These are phyloP conservation scores for Rhincodon typus DNA, from an alignment of 2,797 vertebrate genomes.

Conservation along the genomic window DNA sequence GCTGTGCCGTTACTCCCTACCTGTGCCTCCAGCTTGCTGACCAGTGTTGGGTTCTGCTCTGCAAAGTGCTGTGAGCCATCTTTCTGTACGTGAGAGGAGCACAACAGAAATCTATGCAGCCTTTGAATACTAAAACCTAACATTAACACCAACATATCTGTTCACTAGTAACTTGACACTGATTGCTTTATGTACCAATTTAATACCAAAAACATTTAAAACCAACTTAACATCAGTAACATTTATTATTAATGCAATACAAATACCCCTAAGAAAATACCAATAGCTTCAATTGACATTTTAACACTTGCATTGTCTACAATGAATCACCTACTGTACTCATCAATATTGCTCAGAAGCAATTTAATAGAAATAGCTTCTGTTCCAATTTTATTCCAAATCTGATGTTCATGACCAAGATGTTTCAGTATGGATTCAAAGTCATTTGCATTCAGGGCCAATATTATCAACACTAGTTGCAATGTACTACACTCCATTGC, in stretches of 20 bases:
- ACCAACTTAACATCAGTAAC: slow-evolving; percentile 28
- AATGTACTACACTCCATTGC: neutral
- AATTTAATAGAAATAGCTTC: neutral
- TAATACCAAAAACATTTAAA: neutral
- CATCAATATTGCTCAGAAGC: neutral
- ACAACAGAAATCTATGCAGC: slow-evolving; percentile 12
- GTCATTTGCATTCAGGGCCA: neutral
- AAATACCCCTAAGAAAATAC: neutral
- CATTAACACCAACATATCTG: neutral
- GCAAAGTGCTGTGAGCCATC: slow-evolving; percentile 19
- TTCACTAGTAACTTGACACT: neutral
- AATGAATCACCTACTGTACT: slow-evolving; percentile 4
- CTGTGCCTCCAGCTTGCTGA: neutral
- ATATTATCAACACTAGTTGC: neutral
- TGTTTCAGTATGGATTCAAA: neutral
- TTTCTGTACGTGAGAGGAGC: neutral
- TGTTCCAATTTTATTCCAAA: neutral
- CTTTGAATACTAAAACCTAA: neutral
- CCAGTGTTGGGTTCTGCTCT: neutral
- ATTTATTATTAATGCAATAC: slow-evolving; percentile 20
- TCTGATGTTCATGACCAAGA: slow-evolving; percentile 9
- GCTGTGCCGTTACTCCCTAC: neutral
- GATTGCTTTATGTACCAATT: slow-evolving; percentile 10
- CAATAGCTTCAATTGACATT: slow-evolving; percentile 18
- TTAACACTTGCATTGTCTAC: slow-evolving; percentile 19